A percentile compares a stretch with the other conserved stretches of the same genome.
Evolutionary conservation across 2,113 vertebrate genomes (phyloP).

Genomic region (Theristicus caerulescens): DNA sequence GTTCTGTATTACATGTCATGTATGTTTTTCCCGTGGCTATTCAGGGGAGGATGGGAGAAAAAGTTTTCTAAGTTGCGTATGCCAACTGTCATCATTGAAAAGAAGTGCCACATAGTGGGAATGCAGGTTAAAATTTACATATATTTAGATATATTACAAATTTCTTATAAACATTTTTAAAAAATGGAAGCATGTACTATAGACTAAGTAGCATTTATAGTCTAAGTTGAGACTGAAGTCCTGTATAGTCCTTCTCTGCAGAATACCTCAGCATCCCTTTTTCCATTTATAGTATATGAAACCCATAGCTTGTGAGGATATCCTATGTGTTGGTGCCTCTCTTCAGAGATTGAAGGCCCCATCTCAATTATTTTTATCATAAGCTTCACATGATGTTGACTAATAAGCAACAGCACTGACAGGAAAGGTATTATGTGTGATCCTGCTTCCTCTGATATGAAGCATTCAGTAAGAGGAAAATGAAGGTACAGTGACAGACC

Average conservation of each 20-base stretch:
- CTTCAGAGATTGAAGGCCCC: not conserved
- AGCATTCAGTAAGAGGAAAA: not conserved
- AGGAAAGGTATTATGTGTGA: not conserved
- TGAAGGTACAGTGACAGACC: not conserved
- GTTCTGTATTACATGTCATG: not conserved
- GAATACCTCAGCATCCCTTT: not conserved
- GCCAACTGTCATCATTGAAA: not conserved
- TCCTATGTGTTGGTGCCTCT: not conserved
- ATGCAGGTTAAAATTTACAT: not conserved
- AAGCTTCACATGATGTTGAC: not conserved
- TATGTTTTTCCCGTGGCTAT: not conserved
- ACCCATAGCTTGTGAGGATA: not conserved
- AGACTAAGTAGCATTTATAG: not conserved
- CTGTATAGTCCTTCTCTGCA: not conserved
- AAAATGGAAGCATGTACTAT: not conserved
- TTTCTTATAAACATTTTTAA: not conserved
- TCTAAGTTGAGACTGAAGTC: not conserved
- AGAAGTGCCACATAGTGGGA: not conserved
- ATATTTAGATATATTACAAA: not conserved
- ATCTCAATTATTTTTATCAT: not conserved
- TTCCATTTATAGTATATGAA: not conserved
- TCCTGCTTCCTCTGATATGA: not conserved
- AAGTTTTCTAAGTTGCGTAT: not conserved
- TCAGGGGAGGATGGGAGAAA: not conserved
- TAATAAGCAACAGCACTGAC: not conserved